Conservation (phyloP, 2,888 invertebrate genomes). For the Leptinotarsa juncta region DNA sequence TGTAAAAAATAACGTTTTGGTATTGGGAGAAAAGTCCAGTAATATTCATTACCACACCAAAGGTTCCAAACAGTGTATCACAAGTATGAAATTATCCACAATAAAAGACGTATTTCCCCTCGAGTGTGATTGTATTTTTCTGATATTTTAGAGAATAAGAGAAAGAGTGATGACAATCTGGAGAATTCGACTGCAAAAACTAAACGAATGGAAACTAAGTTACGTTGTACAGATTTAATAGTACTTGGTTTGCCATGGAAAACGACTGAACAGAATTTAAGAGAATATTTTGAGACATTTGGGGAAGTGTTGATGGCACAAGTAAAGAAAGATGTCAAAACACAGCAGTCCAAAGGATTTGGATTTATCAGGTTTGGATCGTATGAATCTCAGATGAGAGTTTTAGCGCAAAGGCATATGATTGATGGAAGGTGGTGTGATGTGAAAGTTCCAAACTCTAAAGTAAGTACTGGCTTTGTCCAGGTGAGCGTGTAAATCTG, state of each 20-base stretch:
- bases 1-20: too few species aligned
- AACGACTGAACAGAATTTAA: constrained; percentile 93
- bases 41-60: too few species aligned
- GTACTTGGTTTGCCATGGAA: constrained; percentile 98
- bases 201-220: constrained; percentile 91
- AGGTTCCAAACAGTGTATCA: too few species aligned
- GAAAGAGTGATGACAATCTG: constrained; percentile 89
- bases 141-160: constrained; percentile 49
- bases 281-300: constrained; percentile 96
- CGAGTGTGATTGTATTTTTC: constrained; percentile 10
- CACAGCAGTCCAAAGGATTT: constrained; percentile 97
- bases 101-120: neutral
- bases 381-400: constrained; percentile 95
- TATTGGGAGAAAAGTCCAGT: too few species aligned
- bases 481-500: constrained; percentile 9
- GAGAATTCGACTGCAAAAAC: constrained; percentile 96
- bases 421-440: constrained; percentile 99
- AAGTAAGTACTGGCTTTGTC: constrained; percentile 67
- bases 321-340: constrained; percentile 90
- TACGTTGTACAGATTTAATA: constrained; percentile 95
- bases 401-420: constrained; percentile 93
- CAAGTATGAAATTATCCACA: too few species aligned
- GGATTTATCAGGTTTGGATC: constrained; percentile 97
- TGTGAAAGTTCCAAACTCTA: constrained; percentile 97
- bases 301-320: constrained; percentile 99